Conservation (phyloP, 2,797 vertebrate genomes). For the Erpetoichthys calabaricus region DNA sequence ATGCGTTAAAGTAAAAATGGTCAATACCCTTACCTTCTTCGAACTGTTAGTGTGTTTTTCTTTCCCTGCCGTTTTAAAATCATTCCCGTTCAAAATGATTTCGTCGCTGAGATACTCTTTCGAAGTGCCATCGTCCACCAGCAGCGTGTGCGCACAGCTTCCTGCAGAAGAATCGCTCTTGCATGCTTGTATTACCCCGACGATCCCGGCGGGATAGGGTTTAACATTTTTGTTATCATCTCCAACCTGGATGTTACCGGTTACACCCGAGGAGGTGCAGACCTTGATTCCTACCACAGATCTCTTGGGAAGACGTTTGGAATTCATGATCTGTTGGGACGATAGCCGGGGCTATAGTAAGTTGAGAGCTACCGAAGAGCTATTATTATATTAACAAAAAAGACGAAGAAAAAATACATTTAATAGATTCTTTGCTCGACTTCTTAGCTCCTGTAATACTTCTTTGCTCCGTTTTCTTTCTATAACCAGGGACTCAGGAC, state of each 20-base stretch:
- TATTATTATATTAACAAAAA: not conserved
- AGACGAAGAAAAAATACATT: conserved; percentile 40
- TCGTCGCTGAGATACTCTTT: conserved; percentile 28
- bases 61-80: conserved; percentile 22
- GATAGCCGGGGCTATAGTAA: conserved; percentile 39
- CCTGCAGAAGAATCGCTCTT: conserved; percentile 24
- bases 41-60: conserved; percentile 30
- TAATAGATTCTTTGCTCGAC: conserved; percentile 39
- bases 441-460: conserved; percentile 25
- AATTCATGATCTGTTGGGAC: conserved; percentile 45
- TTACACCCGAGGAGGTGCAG: conserved; percentile 19
- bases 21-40: conserved; percentile 45
- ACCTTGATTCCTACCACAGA: conserved; percentile 32
- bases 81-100: conserved; percentile 27
- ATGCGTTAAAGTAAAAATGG: too few species aligned
- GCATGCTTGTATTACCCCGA: conserved; percentile 27
- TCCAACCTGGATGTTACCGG: conserved; percentile 28
- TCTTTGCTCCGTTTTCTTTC: conserved; percentile 29
- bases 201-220: conserved; percentile 26
- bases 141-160: conserved; percentile 28
- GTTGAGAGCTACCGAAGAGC: conserved; percentile 40
- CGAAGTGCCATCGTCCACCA: conserved; percentile 30
- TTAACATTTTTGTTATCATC: conserved; percentile 32
- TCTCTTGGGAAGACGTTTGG: conserved; percentile 47
- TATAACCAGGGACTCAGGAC: conserved; percentile 32